Evolutionary conservation across 2,888 invertebrate species (phyloP).

Genomic region (Zelleria hepariella): DNA sequence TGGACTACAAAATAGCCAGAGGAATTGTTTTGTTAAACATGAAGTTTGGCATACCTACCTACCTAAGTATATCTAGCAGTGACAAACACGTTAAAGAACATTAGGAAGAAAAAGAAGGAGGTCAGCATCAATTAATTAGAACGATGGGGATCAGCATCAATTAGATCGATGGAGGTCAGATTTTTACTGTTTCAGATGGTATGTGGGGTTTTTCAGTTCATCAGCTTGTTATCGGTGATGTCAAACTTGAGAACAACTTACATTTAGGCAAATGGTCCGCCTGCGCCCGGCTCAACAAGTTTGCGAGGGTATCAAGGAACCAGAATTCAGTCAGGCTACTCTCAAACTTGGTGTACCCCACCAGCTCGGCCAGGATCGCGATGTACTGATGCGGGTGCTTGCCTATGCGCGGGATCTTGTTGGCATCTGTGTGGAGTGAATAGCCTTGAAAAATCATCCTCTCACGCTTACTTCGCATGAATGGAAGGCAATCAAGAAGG

Average conservation of each 20-base stretch:
- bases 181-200: background rate
- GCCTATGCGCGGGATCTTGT: conserved; percentile 42
- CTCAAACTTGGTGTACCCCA: conserved; percentile 47
- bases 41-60: too few relatives aligned
- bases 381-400: conserved; percentile 42
- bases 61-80: too few relatives aligned
- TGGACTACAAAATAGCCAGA: too few relatives aligned
- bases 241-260: conserved; percentile 16
- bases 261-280: conserved; percentile 40
- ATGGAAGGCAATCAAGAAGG: background rate
- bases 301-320: conserved; percentile 65
- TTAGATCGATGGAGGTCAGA: background rate
- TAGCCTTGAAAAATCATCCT: background rate
- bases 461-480: background rate
- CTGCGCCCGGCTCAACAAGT: conserved; percentile 52
- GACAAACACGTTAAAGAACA: too few relatives aligned
- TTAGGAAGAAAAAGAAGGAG: too few relatives aligned
- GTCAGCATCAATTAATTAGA: too few relatives aligned
- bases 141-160: too few relatives aligned
- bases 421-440: conserved; percentile 30
- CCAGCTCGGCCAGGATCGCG: conserved; percentile 43
- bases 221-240: too few relatives aligned
- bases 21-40: too few relatives aligned
- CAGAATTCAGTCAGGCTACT: conserved; percentile 61
- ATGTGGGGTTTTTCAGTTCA: too few relatives aligned